Evolutionary conservation across 2,113 vertebrate genomes (phyloP).

Genomic region (Pluvialis apricaria): DNA sequence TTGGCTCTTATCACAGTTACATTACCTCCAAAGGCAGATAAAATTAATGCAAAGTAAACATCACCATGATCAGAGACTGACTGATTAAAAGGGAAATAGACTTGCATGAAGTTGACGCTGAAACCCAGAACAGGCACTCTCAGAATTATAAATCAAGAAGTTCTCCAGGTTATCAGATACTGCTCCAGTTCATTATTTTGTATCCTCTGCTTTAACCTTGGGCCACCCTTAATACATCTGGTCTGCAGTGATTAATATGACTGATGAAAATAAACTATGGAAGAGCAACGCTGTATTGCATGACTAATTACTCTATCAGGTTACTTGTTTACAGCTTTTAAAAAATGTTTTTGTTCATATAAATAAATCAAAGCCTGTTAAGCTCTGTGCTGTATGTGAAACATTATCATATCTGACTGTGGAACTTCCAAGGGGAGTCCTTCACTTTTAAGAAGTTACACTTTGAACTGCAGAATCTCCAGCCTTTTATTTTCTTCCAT

Average conservation of each 20-base stretch:
- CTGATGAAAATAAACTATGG: conserved; percentile 67
- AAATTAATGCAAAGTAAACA: conserved; percentile 75
- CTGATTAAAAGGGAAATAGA: conserved; percentile 64
- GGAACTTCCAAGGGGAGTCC: not conserved
- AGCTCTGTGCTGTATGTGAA: not conserved
- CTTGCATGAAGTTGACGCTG: not conserved
- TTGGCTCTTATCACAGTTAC: conserved; percentile 68
- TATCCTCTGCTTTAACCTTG: conserved; percentile 68
- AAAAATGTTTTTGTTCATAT: conserved; percentile 58
- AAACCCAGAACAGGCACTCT: not conserved
- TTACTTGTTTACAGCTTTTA: conserved; percentile 63
- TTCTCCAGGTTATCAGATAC: conserved; percentile 53
- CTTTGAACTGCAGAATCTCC: not conserved
- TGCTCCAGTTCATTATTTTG: conserved; percentile 53
- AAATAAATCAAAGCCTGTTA: conserved; percentile 61
- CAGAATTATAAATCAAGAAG: conserved; percentile 59
- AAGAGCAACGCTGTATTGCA: conserved; percentile 43
- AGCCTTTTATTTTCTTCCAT: not conserved
- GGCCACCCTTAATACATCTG: conserved; percentile 53
- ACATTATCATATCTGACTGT: not conserved
- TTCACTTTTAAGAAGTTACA: not conserved
- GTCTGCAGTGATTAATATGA: conserved; percentile 64
- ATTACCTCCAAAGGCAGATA: conserved; percentile 72
- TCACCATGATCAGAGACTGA: conserved; percentile 35
- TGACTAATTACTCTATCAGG: conserved; percentile 63